Evolutionary conservation across 2,113 vertebrate genomes (phyloP).

Genomic region (Myocastor coypus): DNA sequence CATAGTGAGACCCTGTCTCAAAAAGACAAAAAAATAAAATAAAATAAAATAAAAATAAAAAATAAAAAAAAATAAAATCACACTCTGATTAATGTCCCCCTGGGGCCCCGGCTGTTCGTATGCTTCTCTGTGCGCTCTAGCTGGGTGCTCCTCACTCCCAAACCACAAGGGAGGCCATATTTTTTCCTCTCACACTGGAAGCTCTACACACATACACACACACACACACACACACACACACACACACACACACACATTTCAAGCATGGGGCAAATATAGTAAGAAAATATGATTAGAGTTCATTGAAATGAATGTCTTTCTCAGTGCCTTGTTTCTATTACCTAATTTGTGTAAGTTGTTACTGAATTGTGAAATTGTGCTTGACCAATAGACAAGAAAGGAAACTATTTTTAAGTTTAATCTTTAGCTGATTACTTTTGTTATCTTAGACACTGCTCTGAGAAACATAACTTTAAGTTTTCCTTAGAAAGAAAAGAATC

Average conservation of each 20-base stretch:
- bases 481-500: background rate
- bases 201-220: background rate
- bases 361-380: background rate
- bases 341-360: conserved; percentile 16
- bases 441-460: background rate
- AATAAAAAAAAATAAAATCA: too few species aligned
- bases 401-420: background rate
- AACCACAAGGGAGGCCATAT: conserved; percentile 18
- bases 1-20: too few species aligned
- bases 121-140: conserved; percentile 59
- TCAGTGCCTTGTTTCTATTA: background rate
- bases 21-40: too few species aligned
- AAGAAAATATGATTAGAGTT: background rate
- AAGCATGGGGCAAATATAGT: background rate
- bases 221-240: background rate
- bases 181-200: conserved; percentile 64
- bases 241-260: background rate
- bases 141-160: conserved; percentile 56
- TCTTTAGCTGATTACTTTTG: background rate
- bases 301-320: background rate
- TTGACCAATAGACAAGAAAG: background rate
- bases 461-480: background rate
- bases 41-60: too few species aligned
- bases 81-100: conserved; percentile 69
- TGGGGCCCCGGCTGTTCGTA: conserved; percentile 54